phyloP scores from a whole-genome alignment of 2,797 vertebrate genomes.

The Neomorphus geoffroyi region DNA sequence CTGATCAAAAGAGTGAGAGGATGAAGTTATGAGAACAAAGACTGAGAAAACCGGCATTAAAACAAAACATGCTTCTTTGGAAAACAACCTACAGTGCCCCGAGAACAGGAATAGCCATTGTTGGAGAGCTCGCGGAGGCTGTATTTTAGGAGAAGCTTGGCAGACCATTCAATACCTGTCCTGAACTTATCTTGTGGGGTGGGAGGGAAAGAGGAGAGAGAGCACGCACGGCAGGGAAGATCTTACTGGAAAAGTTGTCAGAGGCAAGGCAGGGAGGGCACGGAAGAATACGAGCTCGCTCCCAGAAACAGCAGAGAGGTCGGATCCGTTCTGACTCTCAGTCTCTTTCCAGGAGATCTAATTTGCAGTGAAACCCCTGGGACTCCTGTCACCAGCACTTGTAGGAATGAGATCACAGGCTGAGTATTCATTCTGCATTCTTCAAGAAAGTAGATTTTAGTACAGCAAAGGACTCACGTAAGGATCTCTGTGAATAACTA shows the following conservation, averaged over 20 bases:
- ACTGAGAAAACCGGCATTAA: constrained; percentile 21
- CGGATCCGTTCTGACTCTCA: neutral
- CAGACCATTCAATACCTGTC: neutral
- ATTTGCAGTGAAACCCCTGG: constrained; percentile 52
- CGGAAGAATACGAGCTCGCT: neutral
- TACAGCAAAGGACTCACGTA: neutral
- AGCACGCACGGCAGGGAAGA: fast-evolving
- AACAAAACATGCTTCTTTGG: neutral
- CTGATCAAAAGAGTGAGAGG: constrained; percentile 49
- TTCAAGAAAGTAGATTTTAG: constrained; percentile 38
- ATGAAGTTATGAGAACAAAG: constrained; percentile 8
- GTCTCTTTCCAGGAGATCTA: constrained; percentile 51
- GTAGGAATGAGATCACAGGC: constrained; percentile 55
- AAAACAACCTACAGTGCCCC: neutral
- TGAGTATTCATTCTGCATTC: neutral
- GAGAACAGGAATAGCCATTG: neutral
- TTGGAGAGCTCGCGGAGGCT: neutral
- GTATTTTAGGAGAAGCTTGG: neutral
- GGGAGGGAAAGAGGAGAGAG: neutral
- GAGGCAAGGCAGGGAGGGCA: constrained; percentile 26
- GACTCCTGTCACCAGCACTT: constrained; percentile 18
- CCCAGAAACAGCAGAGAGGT: constrained; percentile 35
- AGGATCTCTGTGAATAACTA: neutral
- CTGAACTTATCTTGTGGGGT: neutral
- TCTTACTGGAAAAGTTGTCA: constrained; percentile 46